Base-by-base conservation (phyloP, 2,797 vertebrate genomes). In the Sitta carolinensis region DNA sequence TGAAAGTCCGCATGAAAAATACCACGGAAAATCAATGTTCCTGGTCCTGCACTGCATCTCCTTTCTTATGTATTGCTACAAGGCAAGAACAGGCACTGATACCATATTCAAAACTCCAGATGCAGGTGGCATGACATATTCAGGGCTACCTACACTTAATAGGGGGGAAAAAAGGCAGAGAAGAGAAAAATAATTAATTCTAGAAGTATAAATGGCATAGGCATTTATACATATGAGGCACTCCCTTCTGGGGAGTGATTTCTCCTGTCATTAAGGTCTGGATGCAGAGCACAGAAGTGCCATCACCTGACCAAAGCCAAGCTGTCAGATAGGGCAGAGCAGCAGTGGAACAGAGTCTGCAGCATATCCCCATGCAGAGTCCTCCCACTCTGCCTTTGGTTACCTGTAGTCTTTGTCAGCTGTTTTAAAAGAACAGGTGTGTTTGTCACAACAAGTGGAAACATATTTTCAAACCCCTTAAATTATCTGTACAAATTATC, bases 311-410 rank as follows among this genome's bases (percentile, higher is more conserved):
- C 5, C 48, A 64, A 52, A 89, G 80, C 34, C 66, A 47, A 40
- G 74, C n/a, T 30, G 34, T 10, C 43, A 63, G 34, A 22, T 0
- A 29, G 45, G 90, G 59, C n/a, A 67, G 30, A 52, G 22, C 48
- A 55, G 40, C 57, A 72, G 54, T 1, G 2, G 22, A 75, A 69
- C 34, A 15, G 7, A 48, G 30, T 69, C n/a, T 59, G 16, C 59
- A 57, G 40, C 34, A 40, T 2, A 0, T 16, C 45, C 42, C 36
- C 25, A 1, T 0, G 23, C 45, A 50, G 20, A 32, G 23, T 3
- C 11, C 54, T 54, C 73, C 14, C 45, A 20, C n/a, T 13, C 10
- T 8, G 7, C 3, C 59, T 54, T 20, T n/a, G 14, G 9, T 50
- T 43, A 63, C 13, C 47, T 59, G 27, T 5, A 54, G 23, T 36